Evolutionary conservation across 2,113 vertebrate genomes (phyloP).

Genomic region (Pantherophis guttatus): DNA sequence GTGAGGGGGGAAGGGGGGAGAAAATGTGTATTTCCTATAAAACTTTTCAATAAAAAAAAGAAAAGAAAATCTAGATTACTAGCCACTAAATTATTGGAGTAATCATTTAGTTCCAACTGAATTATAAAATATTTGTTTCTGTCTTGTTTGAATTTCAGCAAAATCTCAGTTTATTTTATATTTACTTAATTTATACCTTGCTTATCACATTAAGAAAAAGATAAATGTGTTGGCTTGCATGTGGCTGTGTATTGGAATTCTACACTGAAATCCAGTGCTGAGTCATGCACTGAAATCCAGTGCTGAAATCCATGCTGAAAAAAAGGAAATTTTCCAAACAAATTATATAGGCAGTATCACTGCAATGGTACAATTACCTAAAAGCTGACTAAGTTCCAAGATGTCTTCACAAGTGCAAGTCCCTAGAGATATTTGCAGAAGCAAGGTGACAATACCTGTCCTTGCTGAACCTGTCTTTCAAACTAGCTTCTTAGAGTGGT

Average conservation of each 20-base stretch:
- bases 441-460: not conserved
- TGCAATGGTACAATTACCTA: not conserved
- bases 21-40: too few relatives aligned
- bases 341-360: not conserved
- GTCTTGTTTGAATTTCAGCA: not conserved
- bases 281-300: not conserved
- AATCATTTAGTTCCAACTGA: not conserved
- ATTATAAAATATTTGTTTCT: not conserved
- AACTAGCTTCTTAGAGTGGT: not conserved
- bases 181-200: not conserved
- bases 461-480: not conserved
- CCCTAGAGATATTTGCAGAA: not conserved
- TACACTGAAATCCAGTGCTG: not conserved
- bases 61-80: not conserved
- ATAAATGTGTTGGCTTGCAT: not conserved
- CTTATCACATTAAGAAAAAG: not conserved
- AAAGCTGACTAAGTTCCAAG: not conserved
- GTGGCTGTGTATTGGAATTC: not conserved
- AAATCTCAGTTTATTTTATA: not conserved
- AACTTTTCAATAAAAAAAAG: too few relatives aligned
- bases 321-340: not conserved
- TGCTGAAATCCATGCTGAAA: not conserved
- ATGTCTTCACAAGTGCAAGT: not conserved
- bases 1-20: too few relatives aligned
- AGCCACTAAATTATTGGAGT: not conserved